phyloP scores from a whole-genome alignment of 2,888 invertebrate species.

The Oscheius sp. region DNA sequence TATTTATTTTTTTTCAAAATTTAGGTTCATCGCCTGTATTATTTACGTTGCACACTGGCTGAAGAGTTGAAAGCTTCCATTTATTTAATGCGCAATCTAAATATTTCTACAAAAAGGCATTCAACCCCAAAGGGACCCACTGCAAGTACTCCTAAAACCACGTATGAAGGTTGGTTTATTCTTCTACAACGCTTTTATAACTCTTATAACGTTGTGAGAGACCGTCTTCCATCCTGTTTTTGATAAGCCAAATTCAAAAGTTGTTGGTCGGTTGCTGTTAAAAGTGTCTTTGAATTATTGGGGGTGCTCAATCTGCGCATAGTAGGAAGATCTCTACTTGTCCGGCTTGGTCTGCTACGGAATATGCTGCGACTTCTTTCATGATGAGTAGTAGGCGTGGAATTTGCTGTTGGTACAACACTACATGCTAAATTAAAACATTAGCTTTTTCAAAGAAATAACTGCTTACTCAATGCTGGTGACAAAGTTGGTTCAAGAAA shows the following conservation, averaged over 20 bases:
- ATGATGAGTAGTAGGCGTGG: slow-evolving; percentile 39
- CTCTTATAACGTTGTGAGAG: slow-evolving; percentile 38
- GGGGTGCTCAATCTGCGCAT: slow-evolving; percentile 45
- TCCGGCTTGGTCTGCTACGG: slow-evolving; percentile 31
- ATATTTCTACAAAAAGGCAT: neutral
- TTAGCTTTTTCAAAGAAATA: neutral
- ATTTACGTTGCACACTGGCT: neutral
- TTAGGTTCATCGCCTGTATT: slow-evolving; percentile 20
- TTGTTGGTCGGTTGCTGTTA: slow-evolving; percentile 47
- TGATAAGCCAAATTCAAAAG: slow-evolving; percentile 38
- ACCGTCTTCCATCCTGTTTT: slow-evolving; percentile 37
- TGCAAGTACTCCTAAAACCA: slow-evolving; percentile 1
- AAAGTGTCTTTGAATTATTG: slow-evolving; percentile 42
- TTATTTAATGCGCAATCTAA: neutral
- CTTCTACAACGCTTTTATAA: neutral
- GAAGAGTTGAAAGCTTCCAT: neutral
- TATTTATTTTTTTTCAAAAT: too few species aligned
- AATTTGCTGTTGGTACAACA: slow-evolving; percentile 29
- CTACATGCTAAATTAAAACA: neutral
- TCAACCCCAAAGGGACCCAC: slow-evolving; percentile 9
- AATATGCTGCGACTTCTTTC: slow-evolving; percentile 38
- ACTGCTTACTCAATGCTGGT: slow-evolving; percentile 44
- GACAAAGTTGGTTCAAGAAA: slow-evolving; percentile 51
- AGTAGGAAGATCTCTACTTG: slow-evolving; percentile 38
- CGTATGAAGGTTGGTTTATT: slow-evolving; percentile 17